A percentile compares a stretch with the other conserved stretches of the same genome.
Conservation (phyloP, 2,797 vertebrate genomes). For the Peromyscus melanophrys region DNA sequence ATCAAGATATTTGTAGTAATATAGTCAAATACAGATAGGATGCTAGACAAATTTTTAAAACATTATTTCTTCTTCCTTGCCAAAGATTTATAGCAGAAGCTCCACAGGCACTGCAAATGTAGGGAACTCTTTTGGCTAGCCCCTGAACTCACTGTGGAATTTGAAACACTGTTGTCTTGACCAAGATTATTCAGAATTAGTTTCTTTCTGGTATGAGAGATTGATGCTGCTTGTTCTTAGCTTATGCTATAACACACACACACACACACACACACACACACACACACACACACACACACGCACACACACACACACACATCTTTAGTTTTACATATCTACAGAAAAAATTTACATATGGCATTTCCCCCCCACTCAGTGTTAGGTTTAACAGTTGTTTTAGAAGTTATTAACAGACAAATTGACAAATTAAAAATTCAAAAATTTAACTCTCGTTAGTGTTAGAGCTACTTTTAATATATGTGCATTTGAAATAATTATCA, state of each 20-base stretch:
- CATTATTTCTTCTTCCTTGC: constrained; percentile 59
- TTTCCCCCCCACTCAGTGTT: constrained; percentile 53
- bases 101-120: background rate
- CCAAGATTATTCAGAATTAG: constrained; percentile 32
- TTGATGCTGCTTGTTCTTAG: constrained; percentile 67
- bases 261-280: background rate
- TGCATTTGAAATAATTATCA: constrained; percentile 80
- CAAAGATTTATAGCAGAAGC: constrained; percentile 58
- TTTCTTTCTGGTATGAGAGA: constrained; percentile 20
- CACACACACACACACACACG: background rate
- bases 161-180: constrained; percentile 24
- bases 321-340: constrained; percentile 68
- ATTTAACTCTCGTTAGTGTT: constrained; percentile 75
- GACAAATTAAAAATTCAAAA: constrained; percentile 82
- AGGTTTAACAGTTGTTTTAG: constrained; percentile 81
- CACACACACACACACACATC: background rate
- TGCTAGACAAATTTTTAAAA: constrained; percentile 44
- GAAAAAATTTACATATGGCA: constrained; percentile 80
- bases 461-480: constrained; percentile 77
- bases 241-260: background rate
- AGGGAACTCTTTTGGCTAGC: constrained; percentile 23
- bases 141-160: constrained; percentile 51
- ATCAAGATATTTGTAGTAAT: constrained; percentile 63
- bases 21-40: constrained; percentile 56
- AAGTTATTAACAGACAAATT: constrained; percentile 78